Evolutionary conservation across 2,797 vertebrate species (phyloP), one percentile per base, ranked within the genome.

Genomic region (Sandelia bainsii): DNA sequence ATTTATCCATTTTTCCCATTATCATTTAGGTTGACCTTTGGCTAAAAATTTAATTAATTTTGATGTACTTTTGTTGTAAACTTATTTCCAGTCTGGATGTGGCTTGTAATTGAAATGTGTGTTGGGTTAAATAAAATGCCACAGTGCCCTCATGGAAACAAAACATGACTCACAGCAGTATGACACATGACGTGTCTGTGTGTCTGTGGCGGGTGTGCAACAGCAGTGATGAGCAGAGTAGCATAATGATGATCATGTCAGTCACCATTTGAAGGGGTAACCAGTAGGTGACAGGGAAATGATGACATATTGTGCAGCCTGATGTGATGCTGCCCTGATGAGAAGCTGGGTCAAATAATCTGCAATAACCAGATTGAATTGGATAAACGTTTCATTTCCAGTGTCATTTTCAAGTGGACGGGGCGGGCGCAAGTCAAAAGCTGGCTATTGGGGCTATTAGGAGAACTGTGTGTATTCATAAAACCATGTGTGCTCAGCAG

Each of bases 131-230:
- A 39, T 20, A 20, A 45, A n/a, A n/a, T 46, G 8, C 8, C 45
- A 44, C 39, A 1, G 48, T 22, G 27, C 8, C 13, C 42, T 57
- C 58, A 20, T 46, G 40, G 49, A 66, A 67, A 62, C 46, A 49
- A 54, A 72, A 50, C 44, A 46, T 74, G 66, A 67, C 34, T 66
- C 48, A 70, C 40, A n/a, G 4, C 39, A 52, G 22, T 39, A 9
- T 74, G 65, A 37, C 42, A 67, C 7, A 71, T 45, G n/a, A 22
- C 60, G 22, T 50, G 46, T 53, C 14, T 59, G 49, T 29, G 57
- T 16, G 17, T 57, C 42, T 32, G 17, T 52, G 49, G 29, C 29
- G 16, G 23, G 19, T 46, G 16, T 25, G 22, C 45, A 51, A 23
- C 39, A 56, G 58, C 52, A 12, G 12, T 32, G 13, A 60, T 64